These are phyloP conservation scores for Fukomys damarensis DNA, from an alignment of 2,113 vertebrate genomes.

Conservation along the genomic window DNA sequence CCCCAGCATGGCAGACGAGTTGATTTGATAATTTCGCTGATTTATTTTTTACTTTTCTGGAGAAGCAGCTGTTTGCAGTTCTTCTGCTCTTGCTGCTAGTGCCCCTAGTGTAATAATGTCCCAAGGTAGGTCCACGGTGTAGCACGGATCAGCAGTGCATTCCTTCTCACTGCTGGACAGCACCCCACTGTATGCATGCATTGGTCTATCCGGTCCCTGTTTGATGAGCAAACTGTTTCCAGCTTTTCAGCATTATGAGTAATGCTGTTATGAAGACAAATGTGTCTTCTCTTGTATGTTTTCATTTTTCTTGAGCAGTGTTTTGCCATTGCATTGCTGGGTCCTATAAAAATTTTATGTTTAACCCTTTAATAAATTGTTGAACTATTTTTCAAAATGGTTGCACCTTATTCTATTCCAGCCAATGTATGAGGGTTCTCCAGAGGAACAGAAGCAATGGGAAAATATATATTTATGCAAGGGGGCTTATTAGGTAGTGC, in stretches of 20 bases:
- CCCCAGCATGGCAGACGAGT: not conserved
- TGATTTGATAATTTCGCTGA: not conserved
- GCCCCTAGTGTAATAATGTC: no score
- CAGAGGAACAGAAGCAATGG: not conserved
- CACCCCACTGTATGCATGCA: not conserved
- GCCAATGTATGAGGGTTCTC: not conserved
- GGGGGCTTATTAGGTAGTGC: not conserved
- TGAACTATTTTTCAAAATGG: not conserved
- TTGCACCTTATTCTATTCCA: not conserved
- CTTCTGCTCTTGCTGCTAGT: not conserved
- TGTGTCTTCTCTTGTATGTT: not conserved
- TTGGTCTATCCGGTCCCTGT: not conserved
- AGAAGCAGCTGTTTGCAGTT: not conserved
- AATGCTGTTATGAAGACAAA: not conserved
- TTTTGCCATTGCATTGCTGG: not conserved
- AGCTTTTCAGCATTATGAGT: not conserved
- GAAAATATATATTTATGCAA: not conserved
- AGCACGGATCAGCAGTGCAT: not conserved
- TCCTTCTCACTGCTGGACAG: not conserved
- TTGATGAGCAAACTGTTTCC: not conserved
- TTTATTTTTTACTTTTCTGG: not conserved
- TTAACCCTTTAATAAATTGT: not conserved
- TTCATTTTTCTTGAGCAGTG: not conserved
- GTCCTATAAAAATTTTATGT: not conserved
- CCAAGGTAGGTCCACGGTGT: rapidly evolving